Percentiles rank a stretch among this genome's conserved stretches.
Evolutionary conservation across 1,140 invertebrate species (phyloP).

Genomic region (Bombus waltoni): DNA sequence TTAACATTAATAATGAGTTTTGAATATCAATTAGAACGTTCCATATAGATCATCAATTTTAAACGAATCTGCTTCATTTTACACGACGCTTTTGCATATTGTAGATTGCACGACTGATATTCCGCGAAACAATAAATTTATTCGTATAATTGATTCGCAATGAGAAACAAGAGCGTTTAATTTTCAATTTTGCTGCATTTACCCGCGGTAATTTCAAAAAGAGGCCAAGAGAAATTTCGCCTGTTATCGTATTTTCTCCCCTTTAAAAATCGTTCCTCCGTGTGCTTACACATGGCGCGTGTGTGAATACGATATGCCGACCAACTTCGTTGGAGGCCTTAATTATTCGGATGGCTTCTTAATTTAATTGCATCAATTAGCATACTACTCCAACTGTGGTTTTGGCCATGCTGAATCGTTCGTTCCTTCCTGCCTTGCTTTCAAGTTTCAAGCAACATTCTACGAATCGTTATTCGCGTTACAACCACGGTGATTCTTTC

Average conservation of each 20-base stretch:
- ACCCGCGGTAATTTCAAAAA: neutral
- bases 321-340: slow-evolving; percentile 48
- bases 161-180: slow-evolving; percentile 8
- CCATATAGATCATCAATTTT: slow-evolving; percentile 8
- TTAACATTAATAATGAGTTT: neutral
- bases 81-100: slow-evolving; percentile 16
- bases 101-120: neutral
- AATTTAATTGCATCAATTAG: slow-evolving; percentile 72
- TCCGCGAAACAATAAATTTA: slow-evolving; percentile 10
- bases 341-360: slow-evolving; percentile 72
- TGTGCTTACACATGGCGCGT: neutral
- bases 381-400: slow-evolving; percentile 52
- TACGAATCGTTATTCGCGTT: slow-evolving; percentile 14
- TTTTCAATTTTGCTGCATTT: slow-evolving; percentile 1
- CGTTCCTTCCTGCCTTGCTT: slow-evolving; percentile 1
- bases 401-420: slow-evolving; percentile 25
- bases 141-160: slow-evolving; percentile 7
- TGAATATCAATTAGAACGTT: slow-evolving; percentile 15
- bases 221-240: neutral
- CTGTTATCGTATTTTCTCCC: neutral
- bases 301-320: neutral
- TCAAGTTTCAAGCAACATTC: slow-evolving; percentile 32
- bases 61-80: slow-evolving; percentile 7
- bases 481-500: slow-evolving; percentile 5
- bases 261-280: neutral